These are phyloP conservation scores for Oncopeltus fasciatus DNA, from an alignment of 1,140 invertebrate species.

Conservation along the genomic window DNA sequence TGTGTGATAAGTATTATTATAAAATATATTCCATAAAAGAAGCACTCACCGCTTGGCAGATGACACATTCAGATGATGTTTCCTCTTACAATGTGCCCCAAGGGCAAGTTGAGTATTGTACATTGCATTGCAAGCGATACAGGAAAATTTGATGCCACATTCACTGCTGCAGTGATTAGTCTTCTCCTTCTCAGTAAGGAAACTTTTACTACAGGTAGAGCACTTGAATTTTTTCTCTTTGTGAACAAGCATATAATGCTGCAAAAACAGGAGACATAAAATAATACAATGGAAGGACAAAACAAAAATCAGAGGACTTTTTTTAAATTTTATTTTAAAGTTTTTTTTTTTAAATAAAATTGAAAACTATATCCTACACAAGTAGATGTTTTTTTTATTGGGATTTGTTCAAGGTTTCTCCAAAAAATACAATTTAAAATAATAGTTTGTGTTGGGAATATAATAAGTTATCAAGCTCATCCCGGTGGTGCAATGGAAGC, in stretches of 20 bases:
- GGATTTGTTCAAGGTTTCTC: too few relatives aligned
- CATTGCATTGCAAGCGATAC: background rate
- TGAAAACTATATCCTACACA: too few relatives aligned
- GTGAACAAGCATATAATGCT: slow-evolving; percentile 16
- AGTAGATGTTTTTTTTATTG: too few relatives aligned
- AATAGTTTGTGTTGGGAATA: too few relatives aligned
- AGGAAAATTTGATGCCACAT: slow-evolving; percentile 12
- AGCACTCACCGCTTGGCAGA: background rate
- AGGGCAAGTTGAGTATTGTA: slow-evolving; percentile 4
- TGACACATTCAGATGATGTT: background rate
- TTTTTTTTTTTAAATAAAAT: too few relatives aligned
- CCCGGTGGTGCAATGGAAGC: too few relatives aligned
- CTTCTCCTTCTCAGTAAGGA: background rate
- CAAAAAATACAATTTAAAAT: too few relatives aligned
- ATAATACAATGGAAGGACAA: background rate
- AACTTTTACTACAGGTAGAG: slow-evolving; percentile 3
- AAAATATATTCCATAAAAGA: too few relatives aligned
- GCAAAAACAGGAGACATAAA: background rate
- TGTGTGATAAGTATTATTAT: too few relatives aligned
- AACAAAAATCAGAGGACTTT: too few relatives aligned
- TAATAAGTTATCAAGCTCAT: too few relatives aligned
- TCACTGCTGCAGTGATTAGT: slow-evolving; percentile 6
- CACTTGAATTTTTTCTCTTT: slow-evolving; percentile 9
- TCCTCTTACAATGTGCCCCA: slow-evolving; percentile 9
- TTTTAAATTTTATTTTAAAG: too few relatives aligned